These are phyloP conservation scores for Peromyscus polionotus DNA, from an alignment of 2,113 vertebrate species.

Conservation along the genomic window DNA sequence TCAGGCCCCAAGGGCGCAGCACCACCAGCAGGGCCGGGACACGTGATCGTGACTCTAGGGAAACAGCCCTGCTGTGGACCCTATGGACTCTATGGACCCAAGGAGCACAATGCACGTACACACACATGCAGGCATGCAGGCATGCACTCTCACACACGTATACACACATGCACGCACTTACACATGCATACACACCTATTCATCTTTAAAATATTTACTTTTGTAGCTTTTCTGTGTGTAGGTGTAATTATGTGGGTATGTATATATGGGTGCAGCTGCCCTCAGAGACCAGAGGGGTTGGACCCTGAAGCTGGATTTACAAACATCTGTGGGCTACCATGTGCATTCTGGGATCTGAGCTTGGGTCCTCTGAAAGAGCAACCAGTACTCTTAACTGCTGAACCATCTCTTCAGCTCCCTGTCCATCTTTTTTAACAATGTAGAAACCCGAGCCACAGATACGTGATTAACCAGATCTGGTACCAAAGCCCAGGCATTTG, in stretches of 20 bases:
- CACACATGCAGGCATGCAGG: background rate
- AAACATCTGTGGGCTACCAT: background rate
- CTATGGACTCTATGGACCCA: no score
- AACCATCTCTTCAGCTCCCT: background rate
- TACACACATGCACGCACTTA: background rate
- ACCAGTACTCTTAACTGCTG: background rate
- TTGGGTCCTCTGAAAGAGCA: background rate
- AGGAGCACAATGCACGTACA: no score
- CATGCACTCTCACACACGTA: background rate
- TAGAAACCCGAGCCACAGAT: background rate
- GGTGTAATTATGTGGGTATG: background rate
- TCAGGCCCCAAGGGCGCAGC: background rate
- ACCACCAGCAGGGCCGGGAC: background rate
- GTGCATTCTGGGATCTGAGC: background rate
- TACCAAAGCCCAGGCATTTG: background rate
- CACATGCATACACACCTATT: background rate
- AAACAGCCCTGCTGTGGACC: background rate
- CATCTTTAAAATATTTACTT: background rate
- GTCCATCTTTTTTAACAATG: background rate
- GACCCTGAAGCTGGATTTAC: background rate
- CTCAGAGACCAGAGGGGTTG: background rate
- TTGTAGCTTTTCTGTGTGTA: background rate
- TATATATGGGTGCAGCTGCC: background rate
- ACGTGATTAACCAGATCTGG: background rate
- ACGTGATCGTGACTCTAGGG: no score